Percentiles rank a stretch among this genome's conserved stretches.
phyloP scores from a whole-genome alignment of 2,888 invertebrate genomes.

The Acronicta alni region DNA sequence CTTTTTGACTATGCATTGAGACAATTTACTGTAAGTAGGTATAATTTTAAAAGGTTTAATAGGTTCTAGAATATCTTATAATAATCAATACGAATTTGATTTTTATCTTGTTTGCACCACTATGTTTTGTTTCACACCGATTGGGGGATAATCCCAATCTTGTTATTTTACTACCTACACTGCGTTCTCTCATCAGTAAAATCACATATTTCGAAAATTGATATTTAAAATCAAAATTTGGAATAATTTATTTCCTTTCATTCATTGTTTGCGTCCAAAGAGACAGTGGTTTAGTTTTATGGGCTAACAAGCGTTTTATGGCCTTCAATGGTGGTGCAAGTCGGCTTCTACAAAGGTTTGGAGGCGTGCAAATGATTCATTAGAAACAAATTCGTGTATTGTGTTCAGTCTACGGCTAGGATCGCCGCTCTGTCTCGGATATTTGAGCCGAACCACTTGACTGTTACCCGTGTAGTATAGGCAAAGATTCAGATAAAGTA shows the following conservation, averaged over 20 bases:
- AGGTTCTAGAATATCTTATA: too few relatives aligned
- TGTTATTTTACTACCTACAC: too few relatives aligned
- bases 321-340: conserved; percentile 23
- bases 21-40: too few relatives aligned
- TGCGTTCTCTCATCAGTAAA: neutral
- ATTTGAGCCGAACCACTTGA: conserved; percentile 45
- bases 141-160: too few relatives aligned
- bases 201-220: neutral
- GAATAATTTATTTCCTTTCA: conserved; percentile 14
- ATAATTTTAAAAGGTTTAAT: too few relatives aligned
- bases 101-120: too few relatives aligned
- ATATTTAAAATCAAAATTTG: neutral
- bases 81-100: too few relatives aligned
- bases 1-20: too few relatives aligned
- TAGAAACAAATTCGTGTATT: conserved; percentile 78
- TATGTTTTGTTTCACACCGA: too few relatives aligned
- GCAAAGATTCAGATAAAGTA: conserved; percentile 12
- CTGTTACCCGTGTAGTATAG: conserved; percentile 41
- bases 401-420: conserved; percentile 50
- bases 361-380: conserved; percentile 72
- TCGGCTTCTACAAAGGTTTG: conserved; percentile 43
- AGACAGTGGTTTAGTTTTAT: conserved; percentile 33
- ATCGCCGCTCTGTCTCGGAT: conserved; percentile 60
- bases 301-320: conserved; percentile 28
- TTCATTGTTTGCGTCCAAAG: conserved; percentile 24